Evolutionary conservation across 2,888 invertebrate genomes (phyloP).

Genomic region (Autographa gamma): DNA sequence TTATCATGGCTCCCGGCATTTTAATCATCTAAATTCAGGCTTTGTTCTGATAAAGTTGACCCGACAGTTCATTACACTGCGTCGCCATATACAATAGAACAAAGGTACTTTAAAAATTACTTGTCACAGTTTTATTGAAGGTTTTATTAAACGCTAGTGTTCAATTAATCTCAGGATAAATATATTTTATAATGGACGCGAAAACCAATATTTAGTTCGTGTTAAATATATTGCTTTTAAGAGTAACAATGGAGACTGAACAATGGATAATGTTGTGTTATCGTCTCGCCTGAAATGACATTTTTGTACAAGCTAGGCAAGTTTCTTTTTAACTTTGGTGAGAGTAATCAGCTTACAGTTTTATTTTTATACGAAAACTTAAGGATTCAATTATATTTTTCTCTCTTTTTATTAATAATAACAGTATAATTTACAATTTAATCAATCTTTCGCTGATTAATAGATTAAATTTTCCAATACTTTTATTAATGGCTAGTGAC

Average conservation of each 20-base stretch:
- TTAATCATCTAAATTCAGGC: slow-evolving; percentile 51
- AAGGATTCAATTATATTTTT: too few species aligned
- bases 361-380: too few species aligned
- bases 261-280: background rate
- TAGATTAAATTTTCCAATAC: too few species aligned
- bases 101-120: slow-evolving; percentile 32
- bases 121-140: slow-evolving; percentile 31
- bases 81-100: slow-evolving; percentile 33
- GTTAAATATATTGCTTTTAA: background rate
- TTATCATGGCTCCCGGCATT: slow-evolving; percentile 41
- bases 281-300: background rate
- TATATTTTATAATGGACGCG: background rate
- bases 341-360: too few species aligned
- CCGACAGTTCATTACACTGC: slow-evolving; percentile 40
- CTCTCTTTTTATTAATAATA: too few species aligned
- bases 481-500: too few species aligned
- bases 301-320: too few species aligned
- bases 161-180: background rate
- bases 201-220: background rate
- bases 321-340: too few species aligned
- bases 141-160: slow-evolving; percentile 7
- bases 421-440: too few species aligned
- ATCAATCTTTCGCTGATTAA: too few species aligned
- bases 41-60: slow-evolving; percentile 46
- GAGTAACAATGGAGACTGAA: background rate